Conservation (phyloP, 2,888 invertebrate genomes). For the Deilephila elpenor region DNA sequence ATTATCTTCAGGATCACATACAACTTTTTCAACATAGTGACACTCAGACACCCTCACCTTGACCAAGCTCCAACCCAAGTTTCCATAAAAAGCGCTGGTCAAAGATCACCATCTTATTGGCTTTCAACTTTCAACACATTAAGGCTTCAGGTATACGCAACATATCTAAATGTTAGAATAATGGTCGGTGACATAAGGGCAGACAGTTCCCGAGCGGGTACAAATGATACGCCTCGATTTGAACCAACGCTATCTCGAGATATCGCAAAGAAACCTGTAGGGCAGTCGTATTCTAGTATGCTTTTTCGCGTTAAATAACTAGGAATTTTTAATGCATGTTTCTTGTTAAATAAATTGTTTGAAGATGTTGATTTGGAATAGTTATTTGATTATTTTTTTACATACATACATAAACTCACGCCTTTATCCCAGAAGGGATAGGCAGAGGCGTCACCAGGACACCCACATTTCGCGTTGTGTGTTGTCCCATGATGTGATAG, state of each 20-base stretch:
- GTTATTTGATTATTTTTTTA: too few species aligned
- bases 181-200: constrained; percentile 13
- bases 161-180: constrained; percentile 12
- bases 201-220: background rate
- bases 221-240: constrained; percentile 14
- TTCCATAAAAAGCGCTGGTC: background rate
- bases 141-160: background rate
- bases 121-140: constrained; percentile 1
- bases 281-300: background rate
- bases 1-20: too few species aligned
- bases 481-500: too few species aligned
- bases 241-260: constrained; percentile 3
- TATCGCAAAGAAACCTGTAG: constrained; percentile 10
- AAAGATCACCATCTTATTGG: background rate
- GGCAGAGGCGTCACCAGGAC: too few species aligned
- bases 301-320: background rate
- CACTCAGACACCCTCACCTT: background rate
- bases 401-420: too few species aligned
- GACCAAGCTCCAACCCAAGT: background rate
- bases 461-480: too few species aligned
- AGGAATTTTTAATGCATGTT: too few species aligned
- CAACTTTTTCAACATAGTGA: background rate
- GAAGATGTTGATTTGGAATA: too few species aligned
- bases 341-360: too few species aligned
- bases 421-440: too few species aligned